Base-by-base conservation (phyloP, 2,113 vertebrate species). In the Podocnemis expansa region DNA sequence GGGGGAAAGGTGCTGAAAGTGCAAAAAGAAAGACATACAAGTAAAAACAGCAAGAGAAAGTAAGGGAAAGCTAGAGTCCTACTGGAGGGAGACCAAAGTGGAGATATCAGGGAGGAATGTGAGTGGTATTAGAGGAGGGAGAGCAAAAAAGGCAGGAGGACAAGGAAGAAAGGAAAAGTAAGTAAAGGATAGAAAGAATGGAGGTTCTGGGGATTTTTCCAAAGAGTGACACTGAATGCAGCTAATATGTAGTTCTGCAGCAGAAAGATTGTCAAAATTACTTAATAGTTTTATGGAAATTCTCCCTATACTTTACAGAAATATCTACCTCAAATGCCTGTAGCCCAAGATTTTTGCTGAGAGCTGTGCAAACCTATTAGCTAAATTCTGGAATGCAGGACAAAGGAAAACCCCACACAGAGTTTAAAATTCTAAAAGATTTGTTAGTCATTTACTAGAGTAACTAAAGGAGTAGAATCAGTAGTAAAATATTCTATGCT, bases 151-250 rank as follows among this genome's bases (percentile, higher is more conserved):
- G n/a, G 10, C 76, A 55, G 80, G 63, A 29, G 3, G 89, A 78
- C 8, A 43, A 34, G 73, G 93, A 95, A 22, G 6, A 17, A 84
- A 93, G n/a, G 63, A 89, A n/a, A 88, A 91, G 73, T 34, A 95
- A 84, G 45, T 54, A 88, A 38, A 94, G 79, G 70, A 88, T 85
- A 60, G 84, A 55, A 80, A 92, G 47, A 85, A 63, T 91, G 76
- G 16, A 52, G 91, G 3, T 91, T 52, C 41, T 91, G n/a, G 89
- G 75, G 27, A 78, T 47, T 10, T 75, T 24, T 19, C 12, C 8
- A 14, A 41, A n/a, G 11, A 80, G 49, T 78, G 31, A 54, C 54
- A 41, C 21, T 55, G 78, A 93, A 51, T 89, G 54, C 16, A 85
- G 29, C 10, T 88, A 41, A 78, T 91, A 91, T 82, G 6, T 84